Base-by-base conservation (phyloP, 2,797 vertebrate species). In the Etheostoma perlongum region DNA sequence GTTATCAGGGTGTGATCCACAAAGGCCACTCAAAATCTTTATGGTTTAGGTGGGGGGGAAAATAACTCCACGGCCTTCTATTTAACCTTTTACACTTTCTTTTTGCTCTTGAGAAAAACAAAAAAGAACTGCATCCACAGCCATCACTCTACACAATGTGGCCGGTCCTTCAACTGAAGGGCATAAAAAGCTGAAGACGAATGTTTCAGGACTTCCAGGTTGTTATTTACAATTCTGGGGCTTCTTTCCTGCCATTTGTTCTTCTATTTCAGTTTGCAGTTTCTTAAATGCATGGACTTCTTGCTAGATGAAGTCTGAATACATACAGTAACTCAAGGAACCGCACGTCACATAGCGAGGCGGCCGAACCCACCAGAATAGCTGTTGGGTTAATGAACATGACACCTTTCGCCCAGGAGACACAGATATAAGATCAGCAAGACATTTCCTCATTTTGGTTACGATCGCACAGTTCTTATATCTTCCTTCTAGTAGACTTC, bases 351-450 rank as follows among this genome's bases (percentile, higher is more conserved):
- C 14, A n/a, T 12, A 2, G 3, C 1, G 1, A 33, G 25, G 25
- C 11, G 14, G 25, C 49, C 0, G 0, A n/a, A 30, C 30, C 12
- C 6, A 42, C 1, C 2, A 51, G 1, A 44, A 18, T 2, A 30
- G 23, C 6, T 5, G 6, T 6, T 25, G 11, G 30, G 33, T 25
- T 44, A 48, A n/a, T 19, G 36, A 59, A 19, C 0, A 18, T 36
- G 44, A 64, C 42, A 36, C 21, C 61, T 25, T 25, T 36, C n/a
- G 55, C 16, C 12, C 40, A 10, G 23, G 23, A 21, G 19, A 49
- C 1, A 15, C 27, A 40, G 14, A n/a, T 13, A 25, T 1, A 55
- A 16, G 15, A 65, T 52, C 11, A 18, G 23, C 2, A 0, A 59
- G 44, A 46, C n/a, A 19, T 10, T 19, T 36, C n/a, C 6, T 19